These are phyloP conservation scores for Agapornis canus DNA, from an alignment of 2,797 vertebrate species.

Conservation along the genomic window DNA sequence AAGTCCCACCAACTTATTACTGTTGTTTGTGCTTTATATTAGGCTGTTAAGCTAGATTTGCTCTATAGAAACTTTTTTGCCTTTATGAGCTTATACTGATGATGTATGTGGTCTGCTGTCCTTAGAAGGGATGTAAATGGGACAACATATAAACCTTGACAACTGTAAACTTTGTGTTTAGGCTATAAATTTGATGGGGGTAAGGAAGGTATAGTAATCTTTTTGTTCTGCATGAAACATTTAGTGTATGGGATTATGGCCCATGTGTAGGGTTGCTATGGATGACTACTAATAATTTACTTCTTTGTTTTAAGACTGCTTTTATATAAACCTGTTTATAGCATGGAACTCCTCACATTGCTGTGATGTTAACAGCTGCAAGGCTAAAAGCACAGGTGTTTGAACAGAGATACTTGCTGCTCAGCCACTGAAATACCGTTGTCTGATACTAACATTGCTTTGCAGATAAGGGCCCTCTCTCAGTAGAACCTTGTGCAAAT, in stretches of 20 bases:
- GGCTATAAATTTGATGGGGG: neutral
- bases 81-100: neutral
- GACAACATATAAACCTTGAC: neutral
- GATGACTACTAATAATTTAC: neutral
- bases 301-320: neutral
- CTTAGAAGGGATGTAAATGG: neutral
- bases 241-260: neutral
- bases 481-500: neutral
- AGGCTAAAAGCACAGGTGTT: neutral
- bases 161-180: neutral
- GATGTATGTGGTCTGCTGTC: neutral
- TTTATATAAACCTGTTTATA: neutral
- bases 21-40: neutral
- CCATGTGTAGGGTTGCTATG: neutral
- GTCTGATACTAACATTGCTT: neutral
- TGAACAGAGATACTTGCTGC: neutral
- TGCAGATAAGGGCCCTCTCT: neutral
- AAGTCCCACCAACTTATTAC: neutral
- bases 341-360: neutral
- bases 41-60: neutral
- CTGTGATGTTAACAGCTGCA: neutral
- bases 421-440: neutral
- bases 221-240: neutral
- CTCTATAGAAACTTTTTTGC: neutral
- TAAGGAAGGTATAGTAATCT: neutral